phyloP scores from a whole-genome alignment of 1,140 invertebrate genomes.

The Metopolophium dirhodum region DNA sequence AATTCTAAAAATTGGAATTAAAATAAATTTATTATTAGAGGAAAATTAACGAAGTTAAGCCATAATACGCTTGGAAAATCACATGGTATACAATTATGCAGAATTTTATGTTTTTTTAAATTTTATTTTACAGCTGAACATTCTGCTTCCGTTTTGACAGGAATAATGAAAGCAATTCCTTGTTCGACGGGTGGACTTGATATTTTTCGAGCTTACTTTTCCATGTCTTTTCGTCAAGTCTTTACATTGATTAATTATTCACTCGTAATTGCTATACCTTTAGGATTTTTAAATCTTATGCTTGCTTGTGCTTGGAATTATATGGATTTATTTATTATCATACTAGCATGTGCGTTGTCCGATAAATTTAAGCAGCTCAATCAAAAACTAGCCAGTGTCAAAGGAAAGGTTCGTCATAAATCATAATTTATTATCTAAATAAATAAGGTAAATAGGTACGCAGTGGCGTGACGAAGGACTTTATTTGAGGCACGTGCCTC shows the following conservation, averaged over 20 bases:
- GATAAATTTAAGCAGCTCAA: constrained; percentile 70
- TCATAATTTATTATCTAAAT: background rate
- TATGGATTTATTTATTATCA: constrained; percentile 73
- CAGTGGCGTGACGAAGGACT: no score
- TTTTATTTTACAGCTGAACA: constrained; percentile 63
- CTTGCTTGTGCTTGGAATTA: constrained; percentile 73
- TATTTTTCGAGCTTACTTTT: constrained; percentile 63
- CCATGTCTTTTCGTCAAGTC: constrained; percentile 62
- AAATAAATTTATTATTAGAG: background rate
- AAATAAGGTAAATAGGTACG: no score
- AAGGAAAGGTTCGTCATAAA: constrained; percentile 63
- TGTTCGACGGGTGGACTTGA: constrained; percentile 62
- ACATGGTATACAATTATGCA: background rate
- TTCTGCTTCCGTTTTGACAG: constrained; percentile 62
- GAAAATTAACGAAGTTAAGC: background rate
- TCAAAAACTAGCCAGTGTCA: constrained; percentile 62
- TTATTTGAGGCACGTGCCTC: no score
- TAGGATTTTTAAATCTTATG: constrained; percentile 68
- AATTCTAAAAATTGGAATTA: background rate
- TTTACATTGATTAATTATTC: constrained; percentile 62
- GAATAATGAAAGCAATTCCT: constrained; percentile 62
- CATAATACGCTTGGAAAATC: background rate
- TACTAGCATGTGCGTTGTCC: constrained; percentile 71
- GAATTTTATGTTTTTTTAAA: background rate
- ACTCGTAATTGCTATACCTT: constrained; percentile 64